Percentiles rank a stretch among this genome's conserved stretches.
Evolutionary conservation across 2,113 vertebrate genomes (phyloP).

Genomic region (Gadus macrocephalus): DNA sequence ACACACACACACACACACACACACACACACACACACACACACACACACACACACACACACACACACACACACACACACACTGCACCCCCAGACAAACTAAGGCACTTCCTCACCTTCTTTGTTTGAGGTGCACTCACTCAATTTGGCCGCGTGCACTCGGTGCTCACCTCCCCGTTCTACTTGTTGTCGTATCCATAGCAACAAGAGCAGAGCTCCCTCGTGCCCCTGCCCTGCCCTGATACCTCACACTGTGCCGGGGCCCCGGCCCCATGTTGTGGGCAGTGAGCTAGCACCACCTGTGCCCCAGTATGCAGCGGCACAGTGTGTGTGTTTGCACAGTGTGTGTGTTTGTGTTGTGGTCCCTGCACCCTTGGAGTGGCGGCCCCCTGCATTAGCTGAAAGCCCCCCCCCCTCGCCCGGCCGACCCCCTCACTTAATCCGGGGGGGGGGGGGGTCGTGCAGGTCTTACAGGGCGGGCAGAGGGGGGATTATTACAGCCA

Average conservation of each 20-base stretch:
- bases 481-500: conserved; percentile 66
- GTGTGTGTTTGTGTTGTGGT: conserved; percentile 38
- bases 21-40: no score
- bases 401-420: conserved; percentile 46
- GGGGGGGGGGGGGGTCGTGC: conserved; percentile 38
- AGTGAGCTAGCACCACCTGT: conserved; percentile 18
- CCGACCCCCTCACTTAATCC: conserved; percentile 55
- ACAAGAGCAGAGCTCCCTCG: no score
- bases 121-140: no score
- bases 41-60: no score
- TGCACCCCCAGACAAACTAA: no score
- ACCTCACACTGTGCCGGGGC: background rate
- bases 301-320: background rate
- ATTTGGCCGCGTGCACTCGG: no score
- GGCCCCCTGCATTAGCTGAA: conserved; percentile 59
- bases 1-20: no score
- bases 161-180: no score
- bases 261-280: conserved; percentile 20
- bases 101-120: no score
- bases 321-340: conserved; percentile 38
- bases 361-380: conserved; percentile 27
- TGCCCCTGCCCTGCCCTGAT: no score
- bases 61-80: no score
- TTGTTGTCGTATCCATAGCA: no score
- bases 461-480: conserved; percentile 40